Evolutionary conservation across 2,888 invertebrate genomes (phyloP).

Genomic region (Cynaeus angustus): DNA sequence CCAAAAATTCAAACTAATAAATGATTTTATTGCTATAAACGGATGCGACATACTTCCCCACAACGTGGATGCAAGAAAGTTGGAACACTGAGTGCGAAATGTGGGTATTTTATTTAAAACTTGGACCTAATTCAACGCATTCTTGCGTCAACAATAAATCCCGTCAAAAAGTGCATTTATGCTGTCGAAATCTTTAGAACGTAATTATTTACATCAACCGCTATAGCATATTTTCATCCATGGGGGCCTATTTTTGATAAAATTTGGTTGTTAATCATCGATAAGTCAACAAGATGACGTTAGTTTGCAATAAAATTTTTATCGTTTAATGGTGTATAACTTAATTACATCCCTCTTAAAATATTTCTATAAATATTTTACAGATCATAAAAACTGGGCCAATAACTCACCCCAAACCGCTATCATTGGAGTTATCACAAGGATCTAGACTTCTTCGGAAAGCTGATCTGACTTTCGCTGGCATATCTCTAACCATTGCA

Average conservation of each 20-base stretch:
- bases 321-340: conserved; percentile 26
- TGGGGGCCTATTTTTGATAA: too few relatives aligned
- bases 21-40: conserved; percentile 28
- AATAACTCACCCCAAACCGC: conserved; percentile 80
- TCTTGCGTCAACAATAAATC: conserved; percentile 37
- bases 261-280: background rate
- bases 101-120: conserved; percentile 34
- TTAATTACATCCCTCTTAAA: conserved; percentile 22
- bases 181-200: background rate
- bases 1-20: conserved; percentile 38
- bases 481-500: conserved; percentile 65
- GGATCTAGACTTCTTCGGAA: conserved; percentile 73
- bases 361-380: conserved; percentile 26
- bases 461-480: conserved; percentile 67
- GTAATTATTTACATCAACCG: too few relatives aligned
- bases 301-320: conserved; percentile 23
- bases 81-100: conserved; percentile 10
- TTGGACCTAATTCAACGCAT: conserved; percentile 40
- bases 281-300: conserved; percentile 16
- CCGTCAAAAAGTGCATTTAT: conserved; percentile 18
- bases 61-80: conserved; percentile 5
- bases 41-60: conserved; percentile 27
- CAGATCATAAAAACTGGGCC: conserved; percentile 44
- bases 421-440: conserved; percentile 93
- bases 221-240: too few relatives aligned